These are phyloP conservation scores for Atherinosoma microstoma DNA, from an alignment of 2,797 vertebrate species.

Conservation along the genomic window DNA sequence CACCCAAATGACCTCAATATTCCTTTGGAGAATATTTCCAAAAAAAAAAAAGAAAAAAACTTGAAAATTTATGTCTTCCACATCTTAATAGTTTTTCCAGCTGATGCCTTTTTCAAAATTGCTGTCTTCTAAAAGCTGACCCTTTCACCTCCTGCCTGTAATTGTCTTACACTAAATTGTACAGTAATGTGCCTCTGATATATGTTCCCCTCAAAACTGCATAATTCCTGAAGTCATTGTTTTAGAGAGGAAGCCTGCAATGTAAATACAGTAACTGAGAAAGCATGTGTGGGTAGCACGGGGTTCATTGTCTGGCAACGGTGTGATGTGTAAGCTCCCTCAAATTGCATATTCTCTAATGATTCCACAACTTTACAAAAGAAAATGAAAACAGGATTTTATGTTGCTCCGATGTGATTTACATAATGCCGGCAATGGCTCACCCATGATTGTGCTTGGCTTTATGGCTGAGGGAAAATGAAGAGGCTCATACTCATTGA, in stretches of 20 bases:
- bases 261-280: slow-evolving; percentile 97
- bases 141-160: slow-evolving; percentile 78
- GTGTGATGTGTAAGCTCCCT: slow-evolving; percentile 77
- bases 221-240: slow-evolving; percentile 92
- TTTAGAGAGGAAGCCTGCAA: slow-evolving; percentile 93
- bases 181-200: slow-evolving; percentile 73
- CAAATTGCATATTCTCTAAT: slow-evolving; percentile 81
- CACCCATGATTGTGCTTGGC: slow-evolving; percentile 80
- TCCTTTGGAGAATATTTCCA: slow-evolving; percentile 82
- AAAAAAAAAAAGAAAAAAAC: slow-evolving; percentile 68
- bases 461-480: slow-evolving; percentile 78
- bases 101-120: slow-evolving; percentile 78
- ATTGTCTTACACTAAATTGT: slow-evolving; percentile 85
- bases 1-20: slow-evolving; percentile 89
- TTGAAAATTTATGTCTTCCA: slow-evolving; percentile 87
- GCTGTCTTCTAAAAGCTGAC: slow-evolving; percentile 80
- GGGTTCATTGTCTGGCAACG: slow-evolving; percentile 80
- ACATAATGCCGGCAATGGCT: slow-evolving; percentile 80
- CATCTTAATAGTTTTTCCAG: slow-evolving; percentile 89
- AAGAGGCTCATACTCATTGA: slow-evolving; percentile 72
- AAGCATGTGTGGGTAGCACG: slow-evolving; percentile 89
- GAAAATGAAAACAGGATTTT: slow-evolving; percentile 84
- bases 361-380: slow-evolving; percentile 80
- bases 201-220: slow-evolving; percentile 66
- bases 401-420: slow-evolving; percentile 78